Evolutionary conservation across 2,113 vertebrate genomes (phyloP).

Genomic region (Philantomba maxwellii): DNA sequence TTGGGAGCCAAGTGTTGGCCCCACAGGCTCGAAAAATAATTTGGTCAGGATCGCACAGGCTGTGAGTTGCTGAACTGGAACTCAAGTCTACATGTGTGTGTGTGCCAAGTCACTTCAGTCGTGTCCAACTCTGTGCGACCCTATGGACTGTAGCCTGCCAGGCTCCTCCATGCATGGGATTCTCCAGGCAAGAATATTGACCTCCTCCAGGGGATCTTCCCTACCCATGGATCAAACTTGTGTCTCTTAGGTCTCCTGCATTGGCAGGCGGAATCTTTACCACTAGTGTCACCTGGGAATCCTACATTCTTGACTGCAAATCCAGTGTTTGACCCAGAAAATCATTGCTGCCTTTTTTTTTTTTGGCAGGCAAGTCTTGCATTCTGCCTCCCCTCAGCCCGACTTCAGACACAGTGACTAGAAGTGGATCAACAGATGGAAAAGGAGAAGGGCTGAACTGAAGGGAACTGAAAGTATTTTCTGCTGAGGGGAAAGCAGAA

Average conservation of each 20-base stretch:
- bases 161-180: neutral
- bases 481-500: neutral
- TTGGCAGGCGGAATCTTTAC: neutral
- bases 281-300: neutral
- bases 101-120: neutral
- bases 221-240: neutral
- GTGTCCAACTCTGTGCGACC: neutral
- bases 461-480: neutral
- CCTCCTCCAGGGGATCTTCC: neutral
- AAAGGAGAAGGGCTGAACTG: neutral
- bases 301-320: neutral
- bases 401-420: neutral
- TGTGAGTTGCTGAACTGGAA: neutral
- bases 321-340: neutral
- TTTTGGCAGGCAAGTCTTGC: neutral
- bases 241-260: neutral
- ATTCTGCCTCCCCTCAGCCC: neutral
- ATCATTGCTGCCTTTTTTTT: neutral
- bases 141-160: neutral
- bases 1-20: neutral
- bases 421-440: neutral
- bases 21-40: neutral
- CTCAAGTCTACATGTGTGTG: neutral
- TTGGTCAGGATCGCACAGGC: neutral
- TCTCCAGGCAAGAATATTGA: neutral